phyloP scores from a whole-genome alignment of 2,113 vertebrate genomes.

The Cercocebus atys region DNA sequence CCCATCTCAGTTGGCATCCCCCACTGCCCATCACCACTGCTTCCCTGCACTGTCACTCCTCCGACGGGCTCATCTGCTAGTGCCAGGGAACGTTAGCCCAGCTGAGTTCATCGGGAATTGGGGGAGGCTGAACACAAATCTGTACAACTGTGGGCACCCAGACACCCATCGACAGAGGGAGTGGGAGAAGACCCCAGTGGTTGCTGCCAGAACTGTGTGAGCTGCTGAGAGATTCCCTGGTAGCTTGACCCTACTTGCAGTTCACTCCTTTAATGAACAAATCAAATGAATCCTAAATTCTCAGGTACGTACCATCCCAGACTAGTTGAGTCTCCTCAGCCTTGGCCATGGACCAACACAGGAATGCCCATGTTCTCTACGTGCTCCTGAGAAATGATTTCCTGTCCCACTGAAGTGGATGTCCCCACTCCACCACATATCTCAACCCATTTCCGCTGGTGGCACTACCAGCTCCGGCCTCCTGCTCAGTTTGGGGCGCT shows the following conservation, averaged over 20 bases:
- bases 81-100: conserved; percentile 26
- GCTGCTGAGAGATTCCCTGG: background rate
- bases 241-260: conserved; percentile 36
- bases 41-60: background rate
- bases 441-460: background rate
- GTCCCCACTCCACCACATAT: rapidly evolving
- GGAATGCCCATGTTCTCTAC: background rate
- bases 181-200: background rate
- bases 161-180: background rate
- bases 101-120: conserved; percentile 48
- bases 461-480: background rate
- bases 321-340: background rate
- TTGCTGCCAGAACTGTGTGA: background rate
- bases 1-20: background rate
- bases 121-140: background rate
- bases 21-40: background rate
- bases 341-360: background rate
- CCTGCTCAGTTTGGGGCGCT: background rate
- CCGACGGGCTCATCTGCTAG: background rate
- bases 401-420: background rate
- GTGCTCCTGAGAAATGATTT: background rate
- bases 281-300: conserved; percentile 22
- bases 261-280: conserved; percentile 42
- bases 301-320: background rate
- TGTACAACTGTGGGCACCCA: background rate